A percentile compares a stretch with the other conserved stretches of the same genome.
Evolutionary conservation across 35 echinoderm and acorn worm species (phyloP).

Genomic region (Ophioderma brevispina): DNA sequence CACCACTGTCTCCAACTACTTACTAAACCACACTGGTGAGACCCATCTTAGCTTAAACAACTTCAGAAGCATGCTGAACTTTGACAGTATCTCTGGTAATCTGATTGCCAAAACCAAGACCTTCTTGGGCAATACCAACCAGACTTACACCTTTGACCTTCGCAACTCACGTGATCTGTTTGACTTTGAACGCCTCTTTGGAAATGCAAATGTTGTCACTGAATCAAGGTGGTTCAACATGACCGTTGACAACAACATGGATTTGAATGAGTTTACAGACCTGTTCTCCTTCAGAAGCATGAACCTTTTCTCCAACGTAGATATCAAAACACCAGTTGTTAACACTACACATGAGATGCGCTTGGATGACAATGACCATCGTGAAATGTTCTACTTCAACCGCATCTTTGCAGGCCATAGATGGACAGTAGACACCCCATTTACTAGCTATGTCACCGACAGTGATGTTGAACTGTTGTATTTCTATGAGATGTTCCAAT

Average conservation of each 20-base stretch:
- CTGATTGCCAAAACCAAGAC: not conserved
- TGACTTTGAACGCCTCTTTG: slow-evolving; percentile 38
- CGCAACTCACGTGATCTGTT: slow-evolving; percentile 29
- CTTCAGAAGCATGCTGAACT: slow-evolving; percentile 40
- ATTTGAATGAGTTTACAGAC: not conserved
- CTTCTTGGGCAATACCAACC: not conserved
- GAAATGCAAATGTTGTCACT: slow-evolving; percentile 21
- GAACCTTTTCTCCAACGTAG: not conserved
- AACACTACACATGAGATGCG: not conserved
- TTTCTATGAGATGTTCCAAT: not conserved
- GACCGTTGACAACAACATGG: not conserved
- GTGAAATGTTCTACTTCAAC: not conserved
- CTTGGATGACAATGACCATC: not conserved
- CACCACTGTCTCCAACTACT: slow-evolving; percentile 6
- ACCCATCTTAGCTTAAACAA: slow-evolving; percentile 18
- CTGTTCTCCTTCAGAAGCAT: not conserved
- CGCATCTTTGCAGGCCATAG: not conserved
- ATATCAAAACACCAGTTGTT: slow-evolving; percentile 2
- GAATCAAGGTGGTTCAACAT: slow-evolving; percentile 21
- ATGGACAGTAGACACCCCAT: not conserved
- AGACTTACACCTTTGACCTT: slow-evolving; percentile 19
- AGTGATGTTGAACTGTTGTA: not conserved
- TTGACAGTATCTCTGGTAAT: slow-evolving; percentile 47
- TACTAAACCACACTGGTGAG: slow-evolving; percentile 10
- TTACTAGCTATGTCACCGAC: not conserved